Percentiles rank a stretch among this genome's conserved stretches.
These are phyloP conservation scores for Mylabris phalerata DNA, from an alignment of 1,140 invertebrate species.

Conservation along the genomic window DNA sequence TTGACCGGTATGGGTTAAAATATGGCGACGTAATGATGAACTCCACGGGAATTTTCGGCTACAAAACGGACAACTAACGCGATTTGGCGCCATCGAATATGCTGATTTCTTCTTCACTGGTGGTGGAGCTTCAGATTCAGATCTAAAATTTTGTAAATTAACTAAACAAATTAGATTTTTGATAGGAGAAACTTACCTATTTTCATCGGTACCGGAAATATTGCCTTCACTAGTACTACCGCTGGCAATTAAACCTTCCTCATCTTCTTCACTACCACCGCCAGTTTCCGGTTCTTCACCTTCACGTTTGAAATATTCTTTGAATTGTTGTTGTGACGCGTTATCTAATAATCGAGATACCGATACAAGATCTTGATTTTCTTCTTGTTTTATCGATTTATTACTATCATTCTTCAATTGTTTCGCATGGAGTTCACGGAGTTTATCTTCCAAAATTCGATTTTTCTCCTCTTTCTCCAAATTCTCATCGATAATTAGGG, in stretches of 20 bases:
- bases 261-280: conserved; percentile 54
- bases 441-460: conserved; percentile 33
- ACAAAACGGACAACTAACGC: conserved; percentile 88
- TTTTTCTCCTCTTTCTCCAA: conserved; percentile 28
- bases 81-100: conserved; percentile 88
- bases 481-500: conserved; percentile 63
- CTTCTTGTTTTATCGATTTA: conserved; percentile 38
- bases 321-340: conserved; percentile 60
- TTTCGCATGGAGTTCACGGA: conserved; percentile 40
- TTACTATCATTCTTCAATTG: conserved; percentile 11
- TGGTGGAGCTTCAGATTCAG: conserved; percentile 46
- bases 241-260: conserved; percentile 65
- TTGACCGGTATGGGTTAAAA: conserved; percentile 90
- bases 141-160: conserved; percentile 41
- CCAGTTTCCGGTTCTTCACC: conserved; percentile 35
- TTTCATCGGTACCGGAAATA: conserved; percentile 74
- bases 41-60: conserved; percentile 92
- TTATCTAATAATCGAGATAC: conserved; percentile 74
- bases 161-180: neutral
- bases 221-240: conserved; percentile 69
- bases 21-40: conserved; percentile 84
- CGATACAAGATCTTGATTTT: conserved; percentile 60
- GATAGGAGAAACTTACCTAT: conserved; percentile 47
- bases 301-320: conserved; percentile 53
- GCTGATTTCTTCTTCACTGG: conserved; percentile 82